phyloP scores from a whole-genome alignment of 2,888 invertebrate species.

The Aphodius granarius region DNA sequence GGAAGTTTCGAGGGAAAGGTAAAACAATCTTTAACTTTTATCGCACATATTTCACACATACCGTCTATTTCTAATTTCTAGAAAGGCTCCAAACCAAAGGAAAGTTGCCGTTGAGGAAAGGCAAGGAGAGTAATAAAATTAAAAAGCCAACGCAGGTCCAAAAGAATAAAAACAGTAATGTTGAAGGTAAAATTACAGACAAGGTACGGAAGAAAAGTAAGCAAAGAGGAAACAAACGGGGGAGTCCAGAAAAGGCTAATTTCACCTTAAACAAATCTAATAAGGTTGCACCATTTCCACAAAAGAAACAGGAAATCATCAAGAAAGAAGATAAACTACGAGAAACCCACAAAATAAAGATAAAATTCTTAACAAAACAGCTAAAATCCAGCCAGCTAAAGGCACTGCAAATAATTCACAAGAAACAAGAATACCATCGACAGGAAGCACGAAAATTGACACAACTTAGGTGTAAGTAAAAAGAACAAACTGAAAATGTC shows the following conservation, averaged over 20 bases:
- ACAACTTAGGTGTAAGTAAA: conserved; percentile 3
- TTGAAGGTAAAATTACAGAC: conserved; percentile 6
- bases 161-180: background rate
- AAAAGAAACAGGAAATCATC: too few relatives aligned
- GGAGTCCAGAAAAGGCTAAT: too few relatives aligned
- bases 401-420: conserved; percentile 3
- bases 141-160: background rate
- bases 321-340: too few relatives aligned
- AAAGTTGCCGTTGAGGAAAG: background rate
- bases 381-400: conserved; percentile 20
- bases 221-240: too few relatives aligned
- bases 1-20: conserved; percentile 36
- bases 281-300: background rate
- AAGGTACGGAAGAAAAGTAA: conserved; percentile 19
- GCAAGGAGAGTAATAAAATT: background rate
- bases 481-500: conserved; percentile 25
- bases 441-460: conserved; percentile 22
- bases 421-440: conserved; percentile 30
- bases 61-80: background rate
- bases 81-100: background rate
- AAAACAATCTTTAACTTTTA: background rate
- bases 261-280: background rate
- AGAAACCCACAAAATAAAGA: conserved; percentile 31
- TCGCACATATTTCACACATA: background rate
- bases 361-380: conserved; percentile 45